phyloP scores from a whole-genome alignment of 2,888 invertebrate genomes.

The Amphipyra berbera region DNA sequence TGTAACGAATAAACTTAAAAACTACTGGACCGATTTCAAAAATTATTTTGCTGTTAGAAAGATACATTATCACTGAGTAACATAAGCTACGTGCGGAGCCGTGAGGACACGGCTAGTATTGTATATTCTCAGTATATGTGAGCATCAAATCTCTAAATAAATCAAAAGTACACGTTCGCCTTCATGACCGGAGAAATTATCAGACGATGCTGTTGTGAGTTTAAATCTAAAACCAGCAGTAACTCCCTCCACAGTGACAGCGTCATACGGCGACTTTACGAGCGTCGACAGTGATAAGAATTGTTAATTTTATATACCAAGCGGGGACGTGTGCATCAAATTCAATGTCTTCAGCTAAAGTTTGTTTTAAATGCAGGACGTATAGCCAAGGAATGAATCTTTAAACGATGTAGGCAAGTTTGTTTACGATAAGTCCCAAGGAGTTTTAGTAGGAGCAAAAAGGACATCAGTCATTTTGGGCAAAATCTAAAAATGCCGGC shows the following conservation, averaged over 20 bases:
- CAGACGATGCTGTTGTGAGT: neutral
- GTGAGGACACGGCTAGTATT: no score
- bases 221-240: slow-evolving; percentile 21
- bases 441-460: neutral
- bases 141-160: no score
- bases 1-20: no score
- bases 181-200: no score
- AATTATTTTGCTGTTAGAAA: no score
- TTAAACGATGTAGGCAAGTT: slow-evolving; percentile 5
- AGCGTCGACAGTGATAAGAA: slow-evolving; percentile 82
- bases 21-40: no score
- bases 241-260: slow-evolving; percentile 15
- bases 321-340: slow-evolving; percentile 66
- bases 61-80: no score
- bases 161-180: no score
- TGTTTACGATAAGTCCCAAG: neutral
- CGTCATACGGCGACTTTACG: slow-evolving; percentile 71
- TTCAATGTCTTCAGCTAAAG: slow-evolving; percentile 48
- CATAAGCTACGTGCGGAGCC: no score
- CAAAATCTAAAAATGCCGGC: no score
- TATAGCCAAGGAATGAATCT: slow-evolving; percentile 19
- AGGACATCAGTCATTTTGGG: no score
- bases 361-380: slow-evolving; percentile 45
- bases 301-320: slow-evolving; percentile 82
- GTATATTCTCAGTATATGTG: no score